These are phyloP conservation scores for Elymnias hypermnestra DNA, from an alignment of 1,140 invertebrate species.

Conservation along the genomic window DNA sequence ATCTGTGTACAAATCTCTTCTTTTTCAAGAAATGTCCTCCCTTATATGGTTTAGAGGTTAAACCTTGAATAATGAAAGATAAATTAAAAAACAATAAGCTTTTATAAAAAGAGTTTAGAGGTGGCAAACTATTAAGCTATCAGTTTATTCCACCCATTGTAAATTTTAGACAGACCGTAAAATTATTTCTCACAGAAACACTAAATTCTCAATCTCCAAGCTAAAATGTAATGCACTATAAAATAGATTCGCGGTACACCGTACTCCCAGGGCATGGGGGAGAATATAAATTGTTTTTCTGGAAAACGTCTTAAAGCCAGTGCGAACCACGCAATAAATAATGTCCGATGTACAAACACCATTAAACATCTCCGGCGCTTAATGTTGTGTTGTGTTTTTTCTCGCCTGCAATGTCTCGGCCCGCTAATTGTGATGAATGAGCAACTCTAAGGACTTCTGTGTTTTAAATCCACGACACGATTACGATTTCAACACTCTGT, in stretches of 20 bases:
- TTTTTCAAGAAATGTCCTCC: too few relatives aligned
- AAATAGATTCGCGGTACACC: not conserved
- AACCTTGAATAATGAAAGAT: too few relatives aligned
- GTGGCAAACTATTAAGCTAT: too few relatives aligned
- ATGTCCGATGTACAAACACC: slow-evolving; percentile 31
- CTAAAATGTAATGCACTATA: slow-evolving; percentile 1
- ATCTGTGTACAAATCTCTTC: too few relatives aligned
- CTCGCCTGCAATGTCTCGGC: slow-evolving; percentile 27
- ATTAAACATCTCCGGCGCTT: slow-evolving; percentile 29
- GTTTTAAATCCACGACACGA: not conserved
- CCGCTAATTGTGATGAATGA: slow-evolving; percentile 35
- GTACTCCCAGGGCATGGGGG: not conserved
- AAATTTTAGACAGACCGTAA: not conserved
- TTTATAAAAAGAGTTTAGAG: too few relatives aligned
- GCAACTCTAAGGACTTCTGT: not conserved
- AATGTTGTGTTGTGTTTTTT: slow-evolving; percentile 33
- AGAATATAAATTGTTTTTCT: slow-evolving; percentile 22
- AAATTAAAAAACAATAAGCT: too few relatives aligned
- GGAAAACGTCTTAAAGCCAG: slow-evolving; percentile 14
- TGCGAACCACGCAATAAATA: slow-evolving; percentile 24
- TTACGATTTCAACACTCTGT: not conserved
- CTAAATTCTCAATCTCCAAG: not conserved
- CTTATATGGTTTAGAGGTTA: too few relatives aligned
- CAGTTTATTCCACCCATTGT: not conserved
- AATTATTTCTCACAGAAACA: not conserved